These are phyloP conservation scores for Leptonema lineaticorne DNA, from an alignment of 1,140 invertebrate genomes.

Conservation along the genomic window DNA sequence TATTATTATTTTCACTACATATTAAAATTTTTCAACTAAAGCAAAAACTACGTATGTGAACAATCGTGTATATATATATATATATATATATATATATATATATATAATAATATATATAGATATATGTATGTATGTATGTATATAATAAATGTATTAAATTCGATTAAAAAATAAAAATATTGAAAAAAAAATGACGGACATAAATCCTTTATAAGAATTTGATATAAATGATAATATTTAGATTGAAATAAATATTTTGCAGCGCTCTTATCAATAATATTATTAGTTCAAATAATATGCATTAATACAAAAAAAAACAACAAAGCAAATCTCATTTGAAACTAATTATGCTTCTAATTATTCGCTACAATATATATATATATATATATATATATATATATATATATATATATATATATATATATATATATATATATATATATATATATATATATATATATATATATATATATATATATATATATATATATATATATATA, in stretches of 20 bases:
- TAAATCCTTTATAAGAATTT: too few species aligned
- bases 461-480: constrained; percentile 3
- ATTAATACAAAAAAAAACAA: too few species aligned
- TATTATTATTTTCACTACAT: not conserved
- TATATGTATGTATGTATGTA: not conserved
- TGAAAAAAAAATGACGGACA: too few species aligned
- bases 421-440: not conserved
- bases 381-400: not conserved
- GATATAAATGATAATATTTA: too few species aligned
- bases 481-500: not conserved
- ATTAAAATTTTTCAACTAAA: not conserved
- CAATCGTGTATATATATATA: not conserved
- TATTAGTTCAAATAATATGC: too few species aligned
- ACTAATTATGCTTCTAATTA: constrained; percentile 20
- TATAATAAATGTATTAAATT: too few species aligned
- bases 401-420: not conserved
- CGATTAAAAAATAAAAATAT: too few species aligned
- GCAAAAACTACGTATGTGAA: not conserved
- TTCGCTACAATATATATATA: not conserved
- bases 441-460: not conserved
- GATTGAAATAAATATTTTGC: too few species aligned
- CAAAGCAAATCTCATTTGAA: too few species aligned
- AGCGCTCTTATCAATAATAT: too few species aligned
- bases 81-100: not conserved
- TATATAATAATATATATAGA: not conserved